Evolutionary conservation across 2,888 invertebrate genomes (phyloP).

Genomic region (Mythimna loreyi): DNA sequence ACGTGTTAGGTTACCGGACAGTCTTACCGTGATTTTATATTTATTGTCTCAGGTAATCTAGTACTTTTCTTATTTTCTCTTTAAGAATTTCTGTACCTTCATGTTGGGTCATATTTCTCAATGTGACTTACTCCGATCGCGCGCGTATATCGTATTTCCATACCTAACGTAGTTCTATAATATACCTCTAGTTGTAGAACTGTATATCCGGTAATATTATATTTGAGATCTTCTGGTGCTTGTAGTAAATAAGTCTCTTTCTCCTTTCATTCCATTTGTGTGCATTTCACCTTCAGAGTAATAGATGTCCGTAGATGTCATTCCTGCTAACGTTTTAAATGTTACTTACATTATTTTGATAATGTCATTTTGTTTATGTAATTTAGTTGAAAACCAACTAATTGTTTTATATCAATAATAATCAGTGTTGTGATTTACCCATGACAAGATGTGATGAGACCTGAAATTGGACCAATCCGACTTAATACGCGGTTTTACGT

Average conservation of each 20-base stretch:
- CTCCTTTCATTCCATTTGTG: constrained; percentile 85
- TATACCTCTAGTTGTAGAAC: constrained; percentile 69
- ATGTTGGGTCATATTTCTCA: constrained; percentile 16
- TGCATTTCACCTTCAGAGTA: constrained; percentile 75
- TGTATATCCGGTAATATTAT: constrained; percentile 73
- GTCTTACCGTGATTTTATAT: constrained; percentile 28
- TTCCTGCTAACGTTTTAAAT: constrained; percentile 41
- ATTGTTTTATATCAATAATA: constrained; percentile 58
- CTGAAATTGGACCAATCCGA: constrained; percentile 82
- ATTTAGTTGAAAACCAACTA: constrained; percentile 52
- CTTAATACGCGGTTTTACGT: constrained; percentile 55
- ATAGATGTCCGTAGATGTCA: constrained; percentile 51
- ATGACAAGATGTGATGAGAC: constrained; percentile 78
- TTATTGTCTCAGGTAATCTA: constrained; percentile 19
- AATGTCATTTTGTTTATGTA: constrained; percentile 42
- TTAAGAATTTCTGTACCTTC: not conserved
- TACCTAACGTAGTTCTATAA: constrained; percentile 63
- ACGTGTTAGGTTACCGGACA: constrained; percentile 25
- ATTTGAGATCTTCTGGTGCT: constrained; percentile 87
- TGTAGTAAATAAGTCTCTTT: constrained; percentile 84
- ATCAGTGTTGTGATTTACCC: constrained; percentile 75
- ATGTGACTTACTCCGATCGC: constrained; percentile 35
- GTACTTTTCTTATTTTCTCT: constrained; percentile 12
- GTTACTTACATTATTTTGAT: constrained; percentile 36
- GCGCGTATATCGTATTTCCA: constrained; percentile 42